phyloP scores from a whole-genome alignment of 2,797 vertebrate genomes.

The Clamator glandarius region DNA sequence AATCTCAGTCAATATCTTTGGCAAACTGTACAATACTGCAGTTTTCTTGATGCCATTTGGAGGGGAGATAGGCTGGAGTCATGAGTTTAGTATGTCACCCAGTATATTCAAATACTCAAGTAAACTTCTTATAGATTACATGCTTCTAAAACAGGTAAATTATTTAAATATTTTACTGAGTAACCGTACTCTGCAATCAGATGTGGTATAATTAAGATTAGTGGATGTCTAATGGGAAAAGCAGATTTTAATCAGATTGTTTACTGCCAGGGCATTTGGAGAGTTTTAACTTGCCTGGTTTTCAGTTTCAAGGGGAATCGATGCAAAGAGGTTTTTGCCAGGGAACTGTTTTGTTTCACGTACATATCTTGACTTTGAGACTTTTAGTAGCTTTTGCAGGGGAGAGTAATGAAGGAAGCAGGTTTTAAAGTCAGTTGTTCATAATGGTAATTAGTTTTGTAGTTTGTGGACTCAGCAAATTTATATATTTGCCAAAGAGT shows the following conservation, averaged over 20 bases:
- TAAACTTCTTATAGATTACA: not conserved
- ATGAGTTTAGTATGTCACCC: not conserved
- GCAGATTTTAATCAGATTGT: conserved; percentile 38
- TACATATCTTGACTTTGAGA: conserved; percentile 30
- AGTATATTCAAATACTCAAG: not conserved
- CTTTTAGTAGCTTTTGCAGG: not conserved
- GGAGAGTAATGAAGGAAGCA: conserved; percentile 55
- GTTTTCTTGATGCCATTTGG: not conserved
- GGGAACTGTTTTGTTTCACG: conserved; percentile 25
- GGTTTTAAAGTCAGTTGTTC: conserved; percentile 6
- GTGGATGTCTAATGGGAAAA: conserved; percentile 43
- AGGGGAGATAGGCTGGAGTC: not conserved
- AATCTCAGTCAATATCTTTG: not conserved
- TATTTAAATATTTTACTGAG: not conserved
- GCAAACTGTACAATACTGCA: not conserved
- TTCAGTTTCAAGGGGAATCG: conserved; percentile 44
- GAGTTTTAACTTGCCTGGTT: conserved; percentile 59
- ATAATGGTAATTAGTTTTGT: not conserved
- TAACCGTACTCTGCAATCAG: not conserved
- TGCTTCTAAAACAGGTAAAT: not conserved
- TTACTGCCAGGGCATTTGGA: conserved; percentile 51
- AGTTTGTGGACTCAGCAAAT: not conserved
- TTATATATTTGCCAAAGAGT: not conserved
- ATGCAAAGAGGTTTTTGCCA: conserved; percentile 32
- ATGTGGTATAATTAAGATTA: not conserved